Evolutionary conservation across 2,888 invertebrate genomes (phyloP), one percentile per base, ranked within the genome.

Genomic region (Acronicta alni): DNA sequence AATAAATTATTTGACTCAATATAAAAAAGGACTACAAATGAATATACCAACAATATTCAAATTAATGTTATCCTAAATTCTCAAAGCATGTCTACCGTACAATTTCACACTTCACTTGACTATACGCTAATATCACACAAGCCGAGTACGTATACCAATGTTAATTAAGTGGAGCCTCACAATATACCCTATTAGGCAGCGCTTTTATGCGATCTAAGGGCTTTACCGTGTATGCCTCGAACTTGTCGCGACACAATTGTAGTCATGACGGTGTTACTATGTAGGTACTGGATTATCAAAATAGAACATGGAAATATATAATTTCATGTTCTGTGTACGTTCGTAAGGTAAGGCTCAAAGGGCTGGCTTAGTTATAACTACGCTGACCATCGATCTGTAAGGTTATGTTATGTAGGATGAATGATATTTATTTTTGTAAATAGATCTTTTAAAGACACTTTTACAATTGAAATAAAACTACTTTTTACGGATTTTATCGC

Each of bases 141-240:
- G 49, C 37, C 45, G 20, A 52, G 49, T 56, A 64, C 43, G 38
- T 51, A 63, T 44, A 60, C 42, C 52, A 45, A 48, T 63, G 72
- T 78, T 75, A 80, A 74, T 80, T 75, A 72, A 70, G 58, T 35
- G 43, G 23, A 62, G 65, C 68, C 58, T 73, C 45, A 72, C 74
- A 75, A 70, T 80, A 72, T 65, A 80, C 74, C 63, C 65, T 73
- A 77, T 77, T 73, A 72, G 49, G 67, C 63, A 65, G 67, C 57
- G 75, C 57, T 71, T 75, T 76, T 64, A 68, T 75, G 45, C 57
- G 59, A 55, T 65, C 66, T 73, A 69, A 74, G 67, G 78, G 64
- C 72, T 76, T 75, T 60, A 49, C 67, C 72, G 59, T 67, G 68
- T 77, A 61, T 57, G 52, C 59, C 45, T 57, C 58, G 63, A 73